Evolutionary conservation across 30 jellyfish, hydroid and myxozoan genomes (phyloP), one percentile per base, ranked within the genome.

Genomic region (Cassiopea xamachana): DNA sequence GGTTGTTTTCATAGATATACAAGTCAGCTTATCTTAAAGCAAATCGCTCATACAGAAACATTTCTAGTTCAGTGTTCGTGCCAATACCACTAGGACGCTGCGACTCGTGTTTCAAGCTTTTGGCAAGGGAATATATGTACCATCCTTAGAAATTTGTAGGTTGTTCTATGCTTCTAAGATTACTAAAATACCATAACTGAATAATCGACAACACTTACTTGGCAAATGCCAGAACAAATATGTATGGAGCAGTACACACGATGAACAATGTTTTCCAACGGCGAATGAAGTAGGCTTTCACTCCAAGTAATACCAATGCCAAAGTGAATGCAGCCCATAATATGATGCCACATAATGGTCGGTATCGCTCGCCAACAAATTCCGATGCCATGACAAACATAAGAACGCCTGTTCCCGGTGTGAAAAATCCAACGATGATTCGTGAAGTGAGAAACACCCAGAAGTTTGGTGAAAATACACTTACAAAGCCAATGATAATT

Each of bases 361-460:
- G 86, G 81, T 81, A 81, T 69, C 88, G 86, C 12, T 88, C 64
- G 43, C 98, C 98, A 46, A 94, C 98, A 43, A 88, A 64, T 77
- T 94, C 98, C 9, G 96, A 82, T 1, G 92, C 93, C 90, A 89
- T 79, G 7, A 90, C 90, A 68, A 94, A 94, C 98, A 94, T 87
- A n/a, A 72, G 96, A 8, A 94, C 92, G 43, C 86, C 82, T 13
- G 83, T 60, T 39, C 98, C 98, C 3, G 98, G 98, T 14, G 83
- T 83, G 84, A 89, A 94, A 83, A 94, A 94, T 12, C 98, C 98
- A 49, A 90, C 96, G 2, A 89, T 48, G 59, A 83, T 61, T 44
- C 97, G 77, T 44, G 91, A 15, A 43, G 79, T 4, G 16, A 75
- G 88, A 77, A 71, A 94, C 47, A 75, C 60, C 80, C 91, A 68